phyloP scores from a whole-genome alignment of 2,888 invertebrate species.

The Andricus curvator region DNA sequence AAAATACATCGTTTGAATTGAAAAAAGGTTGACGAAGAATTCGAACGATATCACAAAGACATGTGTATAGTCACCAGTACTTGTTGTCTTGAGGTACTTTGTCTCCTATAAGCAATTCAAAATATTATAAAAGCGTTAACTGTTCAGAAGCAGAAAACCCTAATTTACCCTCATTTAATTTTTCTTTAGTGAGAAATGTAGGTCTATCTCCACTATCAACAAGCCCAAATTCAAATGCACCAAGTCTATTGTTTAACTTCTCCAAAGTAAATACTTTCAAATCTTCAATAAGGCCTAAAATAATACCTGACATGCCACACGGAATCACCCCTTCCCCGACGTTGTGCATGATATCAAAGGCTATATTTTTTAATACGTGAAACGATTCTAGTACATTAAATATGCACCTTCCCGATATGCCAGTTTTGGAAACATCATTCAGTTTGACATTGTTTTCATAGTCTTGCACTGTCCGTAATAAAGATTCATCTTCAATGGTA shows the following conservation, averaged over 20 bases:
- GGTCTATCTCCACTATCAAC: constrained; percentile 40
- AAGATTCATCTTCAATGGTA: constrained; percentile 13
- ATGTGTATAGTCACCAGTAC: too few relatives aligned
- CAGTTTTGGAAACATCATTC: too few relatives aligned
- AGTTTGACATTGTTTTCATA: too few relatives aligned
- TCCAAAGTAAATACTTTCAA: constrained; percentile 39
- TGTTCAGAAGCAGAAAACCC: too few relatives aligned
- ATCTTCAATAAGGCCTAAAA: constrained; percentile 39
- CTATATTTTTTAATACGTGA: constrained; percentile 39
- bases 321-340: constrained; percentile 47
- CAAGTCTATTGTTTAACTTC: constrained; percentile 46
- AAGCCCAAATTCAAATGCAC: constrained; percentile 47
- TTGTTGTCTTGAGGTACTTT: too few relatives aligned
- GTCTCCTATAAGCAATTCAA: too few relatives aligned
- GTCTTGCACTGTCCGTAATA: too few relatives aligned
- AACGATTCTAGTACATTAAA: constrained; percentile 25
- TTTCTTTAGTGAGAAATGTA: constrained; percentile 42
- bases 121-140: too few relatives aligned
- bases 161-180: not conserved
- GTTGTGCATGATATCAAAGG: constrained; percentile 50
- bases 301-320: constrained; percentile 41
- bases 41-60: too few relatives aligned
- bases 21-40: too few relatives aligned
- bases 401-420: too few relatives aligned
- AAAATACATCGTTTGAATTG: too few relatives aligned